Evolutionary conservation across 1,140 invertebrate species (phyloP).

Genomic region (Zaprionus vittiger): DNA sequence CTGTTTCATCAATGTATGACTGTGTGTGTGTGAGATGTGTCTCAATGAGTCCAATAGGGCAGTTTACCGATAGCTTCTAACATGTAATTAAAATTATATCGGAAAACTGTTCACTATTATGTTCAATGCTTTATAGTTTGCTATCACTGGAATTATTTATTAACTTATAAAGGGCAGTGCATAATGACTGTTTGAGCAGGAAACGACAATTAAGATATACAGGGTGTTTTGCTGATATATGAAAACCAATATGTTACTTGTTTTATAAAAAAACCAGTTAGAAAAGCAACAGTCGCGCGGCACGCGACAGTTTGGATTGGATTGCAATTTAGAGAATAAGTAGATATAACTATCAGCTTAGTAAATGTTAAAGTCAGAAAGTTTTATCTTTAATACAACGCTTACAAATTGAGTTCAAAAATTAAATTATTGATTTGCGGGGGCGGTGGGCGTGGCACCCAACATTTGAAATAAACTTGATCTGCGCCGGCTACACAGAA

Average conservation of each 20-base stretch:
- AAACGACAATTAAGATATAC: background rate
- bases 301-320: too few relatives aligned
- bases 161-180: constrained; percentile 7
- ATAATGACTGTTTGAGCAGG: background rate
- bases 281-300: too few relatives aligned
- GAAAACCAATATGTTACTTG: background rate
- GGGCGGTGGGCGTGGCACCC: too few relatives aligned
- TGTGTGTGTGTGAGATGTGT: constrained; percentile 2
- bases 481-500: too few relatives aligned
- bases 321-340: too few relatives aligned
- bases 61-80: background rate
- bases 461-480: too few relatives aligned
- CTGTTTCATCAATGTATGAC: background rate
- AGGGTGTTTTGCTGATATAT: background rate
- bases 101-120: constrained; percentile 10
- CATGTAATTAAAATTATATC: constrained; percentile 20
- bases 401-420: too few relatives aligned
- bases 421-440: too few relatives aligned
- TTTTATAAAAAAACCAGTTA: background rate
- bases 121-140: constrained; percentile 3
- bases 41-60: background rate
- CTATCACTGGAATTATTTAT: constrained; percentile 31
- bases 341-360: too few relatives aligned
- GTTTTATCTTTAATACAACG: too few relatives aligned
- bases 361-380: too few relatives aligned